These are phyloP conservation scores for Heterodera filipjevi DNA, from an alignment of 2,888 invertebrate genomes.

Conservation along the genomic window DNA sequence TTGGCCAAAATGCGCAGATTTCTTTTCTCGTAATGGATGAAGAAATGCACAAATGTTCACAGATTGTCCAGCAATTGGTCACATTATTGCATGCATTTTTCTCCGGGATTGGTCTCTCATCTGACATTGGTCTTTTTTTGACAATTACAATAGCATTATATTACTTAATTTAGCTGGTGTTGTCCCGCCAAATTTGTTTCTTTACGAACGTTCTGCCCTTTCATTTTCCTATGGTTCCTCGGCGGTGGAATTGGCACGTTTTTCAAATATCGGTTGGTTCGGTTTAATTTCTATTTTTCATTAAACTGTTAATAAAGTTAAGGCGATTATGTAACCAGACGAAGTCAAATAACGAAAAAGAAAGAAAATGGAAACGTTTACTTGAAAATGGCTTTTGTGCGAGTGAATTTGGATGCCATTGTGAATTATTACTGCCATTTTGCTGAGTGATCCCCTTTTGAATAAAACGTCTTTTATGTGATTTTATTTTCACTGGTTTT, in stretches of 20 bases:
- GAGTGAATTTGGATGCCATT: conserved; percentile 8
- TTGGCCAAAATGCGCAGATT: background rate
- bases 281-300: background rate
- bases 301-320: background rate
- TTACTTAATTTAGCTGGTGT: background rate
- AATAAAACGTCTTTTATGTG: background rate
- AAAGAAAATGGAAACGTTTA: background rate
- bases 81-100: background rate
- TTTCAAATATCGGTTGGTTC: conserved; percentile 6
- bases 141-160: background rate
- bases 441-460: too few relatives aligned
- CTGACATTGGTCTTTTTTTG: background rate
- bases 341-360: background rate
- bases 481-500: background rate
- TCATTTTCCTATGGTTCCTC: background rate
- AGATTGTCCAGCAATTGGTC: background rate
- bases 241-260: background rate
- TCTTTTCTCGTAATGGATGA: background rate
- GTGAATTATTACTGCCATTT: background rate
- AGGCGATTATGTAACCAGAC: conserved; percentile 7
- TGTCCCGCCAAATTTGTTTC: background rate
- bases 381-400: background rate
- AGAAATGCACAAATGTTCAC: background rate
- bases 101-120: background rate
- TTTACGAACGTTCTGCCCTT: conserved; percentile 2